A percentile compares a stretch with the other conserved stretches of the same genome.
Evolutionary conservation across 1,140 invertebrate genomes (phyloP).

Genomic region (Bombus polaris): DNA sequence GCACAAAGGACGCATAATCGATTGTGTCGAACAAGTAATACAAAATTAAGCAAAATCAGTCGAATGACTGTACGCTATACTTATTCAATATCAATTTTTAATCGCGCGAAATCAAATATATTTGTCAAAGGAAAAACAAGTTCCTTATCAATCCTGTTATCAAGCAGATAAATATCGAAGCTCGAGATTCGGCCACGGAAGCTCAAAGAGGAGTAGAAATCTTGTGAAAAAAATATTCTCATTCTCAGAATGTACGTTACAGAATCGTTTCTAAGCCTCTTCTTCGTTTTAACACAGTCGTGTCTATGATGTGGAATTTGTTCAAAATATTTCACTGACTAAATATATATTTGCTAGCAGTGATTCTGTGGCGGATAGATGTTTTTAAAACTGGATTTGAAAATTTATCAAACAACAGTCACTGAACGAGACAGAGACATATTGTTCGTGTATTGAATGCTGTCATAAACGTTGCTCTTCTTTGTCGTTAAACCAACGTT

Average conservation of each 20-base stretch:
- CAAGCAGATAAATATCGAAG: background rate
- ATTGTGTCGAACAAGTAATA: background rate
- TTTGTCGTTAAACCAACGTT: background rate
- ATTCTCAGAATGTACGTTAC: background rate
- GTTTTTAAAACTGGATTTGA: background rate
- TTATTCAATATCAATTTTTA: no score
- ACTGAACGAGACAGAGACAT: background rate
- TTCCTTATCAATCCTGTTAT: background rate
- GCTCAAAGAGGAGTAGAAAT: no score
- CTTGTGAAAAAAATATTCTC: no score
- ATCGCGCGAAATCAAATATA: no score
- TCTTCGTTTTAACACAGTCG: background rate
- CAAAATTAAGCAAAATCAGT: background rate
- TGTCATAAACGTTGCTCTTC: background rate
- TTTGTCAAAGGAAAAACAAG: background rate
- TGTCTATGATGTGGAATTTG: background rate
- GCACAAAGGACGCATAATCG: background rate
- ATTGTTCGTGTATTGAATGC: no score
- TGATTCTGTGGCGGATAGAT: background rate
- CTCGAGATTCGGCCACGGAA: no score
- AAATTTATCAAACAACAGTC: background rate
- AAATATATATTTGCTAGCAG: background rate
- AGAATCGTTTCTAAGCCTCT: no score
- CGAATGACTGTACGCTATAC: background rate
- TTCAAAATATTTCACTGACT: background rate